Conservation (phyloP, 2,888 invertebrate genomes). For the Cerceris rybyensis region DNA sequence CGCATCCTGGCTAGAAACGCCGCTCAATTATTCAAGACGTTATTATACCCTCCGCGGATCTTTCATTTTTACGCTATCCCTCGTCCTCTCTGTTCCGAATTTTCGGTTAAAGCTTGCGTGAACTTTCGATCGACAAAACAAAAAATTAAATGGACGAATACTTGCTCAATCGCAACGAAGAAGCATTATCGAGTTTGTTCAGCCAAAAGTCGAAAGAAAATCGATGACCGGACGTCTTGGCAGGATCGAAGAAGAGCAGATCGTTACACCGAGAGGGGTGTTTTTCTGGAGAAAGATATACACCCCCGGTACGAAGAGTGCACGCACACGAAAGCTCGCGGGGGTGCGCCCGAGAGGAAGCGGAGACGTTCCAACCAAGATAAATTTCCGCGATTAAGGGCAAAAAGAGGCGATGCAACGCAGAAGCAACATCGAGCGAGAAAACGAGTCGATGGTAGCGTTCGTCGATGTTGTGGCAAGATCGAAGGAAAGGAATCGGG, state of each 20-base stretch:
- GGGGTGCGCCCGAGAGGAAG: conserved; percentile 16
- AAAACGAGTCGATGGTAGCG: no score
- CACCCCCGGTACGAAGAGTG: background rate
- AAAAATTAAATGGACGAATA: conserved; percentile 56
- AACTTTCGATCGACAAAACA: conserved; percentile 17
- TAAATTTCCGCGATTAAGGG: conserved; percentile 73
- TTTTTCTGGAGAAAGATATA: background rate
- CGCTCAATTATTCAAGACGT: background rate
- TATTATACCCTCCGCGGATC: background rate
- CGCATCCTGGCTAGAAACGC: background rate
- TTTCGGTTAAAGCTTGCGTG: background rate
- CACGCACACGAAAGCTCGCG: conserved; percentile 3
- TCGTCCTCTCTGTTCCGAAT: background rate
- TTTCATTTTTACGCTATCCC: background rate
- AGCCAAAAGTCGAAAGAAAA: conserved; percentile 51
- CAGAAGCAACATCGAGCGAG: background rate
- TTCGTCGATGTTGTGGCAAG: background rate
- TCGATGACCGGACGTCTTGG: conserved; percentile 29
- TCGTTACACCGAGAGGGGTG: conserved; percentile 41
- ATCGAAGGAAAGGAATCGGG: background rate
- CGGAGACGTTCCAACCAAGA: conserved; percentile 68
- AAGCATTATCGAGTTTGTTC: conserved; percentile 50
- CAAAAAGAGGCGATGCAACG: conserved; percentile 45
- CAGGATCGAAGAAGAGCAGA: conserved; percentile 26
- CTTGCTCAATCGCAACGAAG: conserved; percentile 35